A percentile compares a stretch with the other conserved stretches of the same genome.
Conservation (phyloP, 2,797 vertebrate species). For the Odontamblyopus rebecca region DNA sequence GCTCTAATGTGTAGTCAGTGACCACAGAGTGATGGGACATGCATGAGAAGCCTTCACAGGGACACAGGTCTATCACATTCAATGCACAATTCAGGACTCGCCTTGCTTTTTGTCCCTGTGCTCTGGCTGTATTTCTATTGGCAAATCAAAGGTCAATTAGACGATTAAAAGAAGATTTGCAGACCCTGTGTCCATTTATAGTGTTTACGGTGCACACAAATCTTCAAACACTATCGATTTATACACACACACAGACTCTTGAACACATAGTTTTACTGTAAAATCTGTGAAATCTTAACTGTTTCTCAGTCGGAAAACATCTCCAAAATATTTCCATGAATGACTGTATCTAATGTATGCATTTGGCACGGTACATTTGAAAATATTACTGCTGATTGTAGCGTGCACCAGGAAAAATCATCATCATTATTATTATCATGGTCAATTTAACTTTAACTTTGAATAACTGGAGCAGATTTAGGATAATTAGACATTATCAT, state of each 20-base stretch:
- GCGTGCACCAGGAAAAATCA: slow-evolving; percentile 40
- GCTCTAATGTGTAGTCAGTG: slow-evolving; percentile 43
- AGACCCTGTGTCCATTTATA: neutral
- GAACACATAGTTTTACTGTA: neutral
- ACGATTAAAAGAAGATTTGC: slow-evolving; percentile 27
- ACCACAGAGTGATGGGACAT: slow-evolving; percentile 44
- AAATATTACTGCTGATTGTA: slow-evolving; percentile 44
- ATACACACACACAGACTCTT: neutral
- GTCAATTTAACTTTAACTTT: slow-evolving; percentile 31
- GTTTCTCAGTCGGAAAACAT: neutral
- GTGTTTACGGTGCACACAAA: slow-evolving; percentile 31
- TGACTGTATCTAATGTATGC: neutral
- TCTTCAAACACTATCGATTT: slow-evolving; percentile 24
- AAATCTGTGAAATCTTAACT: neutral
- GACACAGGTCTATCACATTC: slow-evolving; percentile 16
- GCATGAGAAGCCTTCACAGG: slow-evolving; percentile 57
- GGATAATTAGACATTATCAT: slow-evolving; percentile 30
- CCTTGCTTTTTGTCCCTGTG: slow-evolving; percentile 15
- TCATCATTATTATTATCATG: slow-evolving; percentile 28
- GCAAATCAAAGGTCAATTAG: slow-evolving; percentile 28
- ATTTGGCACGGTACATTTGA: slow-evolving; percentile 20
- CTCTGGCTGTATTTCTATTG: slow-evolving; percentile 21
- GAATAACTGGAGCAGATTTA: slow-evolving; percentile 22
- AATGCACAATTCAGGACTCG: slow-evolving; percentile 9
- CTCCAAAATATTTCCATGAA: slow-evolving; percentile 25